Base-by-base conservation (phyloP, 2,888 invertebrate genomes). In the Idaea biselata region DNA sequence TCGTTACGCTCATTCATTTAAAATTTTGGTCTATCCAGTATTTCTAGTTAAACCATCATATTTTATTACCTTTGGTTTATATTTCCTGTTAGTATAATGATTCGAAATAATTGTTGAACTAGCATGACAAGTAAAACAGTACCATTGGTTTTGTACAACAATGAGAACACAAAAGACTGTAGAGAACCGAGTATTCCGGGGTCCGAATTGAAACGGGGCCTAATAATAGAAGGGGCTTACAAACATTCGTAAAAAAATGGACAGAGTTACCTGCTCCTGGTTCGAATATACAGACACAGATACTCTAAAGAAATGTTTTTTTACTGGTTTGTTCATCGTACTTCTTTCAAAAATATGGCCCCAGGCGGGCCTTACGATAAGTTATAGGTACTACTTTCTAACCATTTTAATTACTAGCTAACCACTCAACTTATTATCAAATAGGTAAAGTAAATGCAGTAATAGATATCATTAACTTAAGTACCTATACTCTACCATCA, bases 241-340 rank as follows among this genome's bases (percentile, higher is more conserved):
- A 77, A 82, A 78, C 74, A 74, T 69, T 72, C 68, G 75, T 78
- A 86, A 88, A 89, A 32, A 89, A 89, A 87, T 78, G 88, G 88
- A 83, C 83, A 82, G 78, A 76, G 82, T 83, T 91, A 91, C 89
- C 89, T 89, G 89, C 86, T 81, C 76, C 71, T 71, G 17, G 18
- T 17, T 18, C 14, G 56, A 56, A 56, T 18, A 17, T 55, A 17
- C 16, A 11, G 17, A n/a, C n/a, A 17, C 17, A 17, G 55, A 55
- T 25, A 7, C 14, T 16, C 18, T 18, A 56, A 56, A 18, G 18
- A 18, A 11, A 18, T 18, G 4, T 0, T 18, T 18, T 18, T 56
- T 18, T 18, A 16, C 56, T 18, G 16, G 18, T 4, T 4, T 16
- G 6, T 56, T n/a, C n/a, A n/a, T n/a, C n/a, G 17, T 56, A 56